Percentiles rank a stretch among this genome's conserved stretches.
Evolutionary conservation across 2,113 vertebrate genomes (phyloP).

Genomic region (Piprites chloris): DNA sequence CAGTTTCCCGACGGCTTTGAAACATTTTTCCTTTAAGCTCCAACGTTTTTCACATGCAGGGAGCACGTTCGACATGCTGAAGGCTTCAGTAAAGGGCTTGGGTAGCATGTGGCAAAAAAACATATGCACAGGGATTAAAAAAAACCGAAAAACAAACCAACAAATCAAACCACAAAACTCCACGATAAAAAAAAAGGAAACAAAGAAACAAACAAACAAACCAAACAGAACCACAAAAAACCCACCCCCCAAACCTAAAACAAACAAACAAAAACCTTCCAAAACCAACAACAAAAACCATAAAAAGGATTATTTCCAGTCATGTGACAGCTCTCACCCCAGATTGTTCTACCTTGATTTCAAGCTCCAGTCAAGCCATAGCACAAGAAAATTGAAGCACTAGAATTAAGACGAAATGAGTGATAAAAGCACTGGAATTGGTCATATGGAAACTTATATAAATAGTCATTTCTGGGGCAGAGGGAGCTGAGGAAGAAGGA

Average conservation of each 20-base stretch:
- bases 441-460: neutral
- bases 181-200: neutral
- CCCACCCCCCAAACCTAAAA: neutral
- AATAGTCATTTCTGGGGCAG: neutral
- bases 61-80: neutral
- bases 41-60: neutral
- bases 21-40: constrained; percentile 1
- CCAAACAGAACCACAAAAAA: too few species aligned
- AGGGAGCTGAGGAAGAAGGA: neutral
- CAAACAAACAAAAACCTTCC: too few species aligned
- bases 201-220: neutral
- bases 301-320: neutral
- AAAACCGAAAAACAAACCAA: neutral
- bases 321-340: neutral
- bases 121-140: neutral
- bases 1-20: neutral
- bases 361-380: neutral
- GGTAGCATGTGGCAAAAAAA: neutral
- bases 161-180: neutral
- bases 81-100: neutral
- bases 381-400: neutral
- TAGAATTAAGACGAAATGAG: neutral
- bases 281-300: neutral
- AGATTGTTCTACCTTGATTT: neutral
- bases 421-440: neutral